Base-by-base conservation (phyloP, 2,888 invertebrate genomes). In the Pyrochroa serraticornis region DNA sequence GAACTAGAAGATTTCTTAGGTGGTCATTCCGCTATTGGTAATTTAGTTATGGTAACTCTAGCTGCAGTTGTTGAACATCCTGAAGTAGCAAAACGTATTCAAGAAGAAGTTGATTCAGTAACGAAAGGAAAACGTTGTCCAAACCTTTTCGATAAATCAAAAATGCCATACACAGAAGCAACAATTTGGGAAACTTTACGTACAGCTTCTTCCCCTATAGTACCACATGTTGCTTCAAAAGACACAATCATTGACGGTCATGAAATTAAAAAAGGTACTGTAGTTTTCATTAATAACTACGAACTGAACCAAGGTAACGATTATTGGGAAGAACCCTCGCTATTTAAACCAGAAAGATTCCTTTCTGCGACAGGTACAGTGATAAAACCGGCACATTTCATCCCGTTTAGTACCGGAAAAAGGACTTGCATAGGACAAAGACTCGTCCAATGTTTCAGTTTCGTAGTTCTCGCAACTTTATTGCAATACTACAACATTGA, bases 1-100 rank as follows among this genome's bases (percentile, higher is more conserved):
- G 91, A 91, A 83, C 77, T 92, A 0, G 92, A 94, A 81, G 94
- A 95, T 71, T 92, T 95, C 69, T 79, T 95, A 2, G 94, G 94
- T 0, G 94, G 94, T 0, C 93, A 93, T 73, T 91, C 93, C 0
- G 94, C 94, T 0, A 87, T 95, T 7, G 92, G 92, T 0, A 94
- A 94, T 74, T 79, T 94, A 22, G 85, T 92, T 0, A 91, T 92
- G 88, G 79, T 93, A 7, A 84, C 88, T 3, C 75, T 93, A 0
- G 87, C 90, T 0, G 86, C 87, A 58, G 83, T 90, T 0, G 87
- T 88, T 0, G 82, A 85, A 55, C 83, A 89, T 72, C 87, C 88
- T 0, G 83, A 85, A 46, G 86, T 90, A 0, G 87, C 84, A 0
- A 80, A 77, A 58, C 84, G 83, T 66, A 86, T 93, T 22, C 87